Conservation (phyloP, 2,797 vertebrate genomes). For the Oryzias dopingdopingensis region DNA sequence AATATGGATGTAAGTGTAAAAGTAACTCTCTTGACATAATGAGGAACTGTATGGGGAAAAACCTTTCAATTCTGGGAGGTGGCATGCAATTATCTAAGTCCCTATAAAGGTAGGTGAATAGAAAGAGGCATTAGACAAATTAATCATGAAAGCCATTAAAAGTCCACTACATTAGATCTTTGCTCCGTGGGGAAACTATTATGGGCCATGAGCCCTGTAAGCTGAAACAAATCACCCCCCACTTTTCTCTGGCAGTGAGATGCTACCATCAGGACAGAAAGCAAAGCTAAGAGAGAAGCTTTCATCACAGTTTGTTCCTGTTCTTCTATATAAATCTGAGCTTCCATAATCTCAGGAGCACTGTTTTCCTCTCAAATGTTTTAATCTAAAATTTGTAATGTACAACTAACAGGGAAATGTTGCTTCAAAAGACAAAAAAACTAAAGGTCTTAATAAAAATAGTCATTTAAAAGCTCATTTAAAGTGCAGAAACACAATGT, state of each 20-base stretch:
- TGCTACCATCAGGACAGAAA: conserved; percentile 4
- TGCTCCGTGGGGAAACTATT: conserved; percentile 54
- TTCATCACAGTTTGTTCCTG: too few relatives aligned
- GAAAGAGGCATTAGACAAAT: conserved; percentile 46
- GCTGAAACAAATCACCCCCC: conserved; percentile 54
- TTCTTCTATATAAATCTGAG: too few relatives aligned
- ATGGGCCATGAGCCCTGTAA: conserved; percentile 52
- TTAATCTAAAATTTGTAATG: too few relatives aligned
- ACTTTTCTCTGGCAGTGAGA: conserved; percentile 19
- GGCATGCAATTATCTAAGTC: conserved; percentile 35
- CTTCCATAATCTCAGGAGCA: too few relatives aligned
- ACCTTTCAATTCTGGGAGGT: conserved; percentile 19
- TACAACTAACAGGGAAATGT: too few relatives aligned
- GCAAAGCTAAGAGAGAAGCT: too few relatives aligned
- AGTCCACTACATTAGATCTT: conserved; percentile 50
- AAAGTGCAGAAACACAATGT: too few relatives aligned
- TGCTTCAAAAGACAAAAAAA: too few relatives aligned
- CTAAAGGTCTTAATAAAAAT: too few relatives aligned
- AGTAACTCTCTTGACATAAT: conserved; percentile 5
- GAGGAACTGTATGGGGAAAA: conserved; percentile 12
- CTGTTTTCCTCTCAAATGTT: too few relatives aligned
- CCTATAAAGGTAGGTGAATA: conserved; percentile 33
- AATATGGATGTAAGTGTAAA: neutral
- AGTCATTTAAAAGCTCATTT: too few relatives aligned
- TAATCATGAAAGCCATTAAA: conserved; percentile 56